Percentiles rank a stretch among this genome's conserved stretches.
Evolutionary conservation across 2,888 invertebrate species (phyloP).

Genomic region (Ctena decussata): DNA sequence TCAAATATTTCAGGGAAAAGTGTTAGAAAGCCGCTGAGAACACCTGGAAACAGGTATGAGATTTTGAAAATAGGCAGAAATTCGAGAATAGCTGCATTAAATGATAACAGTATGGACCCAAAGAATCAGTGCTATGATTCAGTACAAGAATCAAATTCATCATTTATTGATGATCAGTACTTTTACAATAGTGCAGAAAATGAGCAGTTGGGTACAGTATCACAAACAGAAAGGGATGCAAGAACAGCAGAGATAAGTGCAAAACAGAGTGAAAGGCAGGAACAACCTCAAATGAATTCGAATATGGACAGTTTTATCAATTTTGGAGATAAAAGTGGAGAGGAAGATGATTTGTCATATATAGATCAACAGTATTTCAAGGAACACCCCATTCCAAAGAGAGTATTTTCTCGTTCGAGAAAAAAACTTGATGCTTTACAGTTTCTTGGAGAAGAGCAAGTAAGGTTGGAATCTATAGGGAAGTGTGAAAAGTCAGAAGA

Average conservation of each 20-base stretch:
- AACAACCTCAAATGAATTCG: background rate
- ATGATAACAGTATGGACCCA: background rate
- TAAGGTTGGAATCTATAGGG: background rate
- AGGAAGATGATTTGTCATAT: constrained; percentile 6
- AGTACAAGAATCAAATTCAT: background rate
- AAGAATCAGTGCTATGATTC: background rate
- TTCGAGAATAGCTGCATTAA: background rate
- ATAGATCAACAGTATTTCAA: constrained; percentile 41
- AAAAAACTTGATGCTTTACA: background rate
- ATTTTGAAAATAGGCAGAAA: background rate
- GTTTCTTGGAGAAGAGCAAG: background rate
- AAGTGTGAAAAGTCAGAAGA: background rate
- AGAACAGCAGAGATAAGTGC: background rate
- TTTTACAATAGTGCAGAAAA: background rate
- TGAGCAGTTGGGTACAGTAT: background rate
- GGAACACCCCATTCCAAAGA: background rate
- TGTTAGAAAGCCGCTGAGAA: background rate
- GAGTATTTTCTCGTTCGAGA: background rate
- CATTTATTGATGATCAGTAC: constrained; percentile 37
- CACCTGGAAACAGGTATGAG: background rate
- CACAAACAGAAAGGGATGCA: background rate
- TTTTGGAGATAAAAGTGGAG: background rate
- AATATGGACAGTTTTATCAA: background rate
- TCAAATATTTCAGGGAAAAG: background rate
- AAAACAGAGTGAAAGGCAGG: background rate